Evolutionary conservation across 1,140 invertebrate species (phyloP), one percentile per base, ranked within the genome.

Genomic region (Microplitis mediator): DNA sequence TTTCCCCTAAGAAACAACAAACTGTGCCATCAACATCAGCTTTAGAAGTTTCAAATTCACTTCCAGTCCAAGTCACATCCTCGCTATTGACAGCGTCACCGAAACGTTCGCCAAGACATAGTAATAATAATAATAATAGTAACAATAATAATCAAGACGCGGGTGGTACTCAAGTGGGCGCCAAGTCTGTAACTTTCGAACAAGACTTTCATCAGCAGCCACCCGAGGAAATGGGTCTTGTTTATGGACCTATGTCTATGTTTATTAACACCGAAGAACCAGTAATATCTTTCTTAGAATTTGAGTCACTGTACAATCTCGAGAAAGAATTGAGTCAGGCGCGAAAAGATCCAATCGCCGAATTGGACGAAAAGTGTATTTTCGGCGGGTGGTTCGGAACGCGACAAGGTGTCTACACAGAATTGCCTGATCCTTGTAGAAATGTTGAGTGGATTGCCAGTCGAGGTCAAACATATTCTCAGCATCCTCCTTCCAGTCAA

Each of bases 281-380:
- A 1, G 74, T 51, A 2, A 83, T 84, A 76, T 84, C 83, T n/a
- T 84, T 84, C 52, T 56, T 84, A 4, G 80, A 84, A 39, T 84
- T 84, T 67, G 83, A 84, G 45, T 78, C 79, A 11, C 60, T 84
- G 0, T 84, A 84, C 72, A 84, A 77, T 9, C 31, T 84, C 13
- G 82, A 84, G 56, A 83, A 83, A 58, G 80, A 84, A 51, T 45
- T 81, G 63, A 73, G 74, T 64, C 80, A 78, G 58, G 76, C 80
- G 13, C 75, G 69, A 35, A 77, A 72, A 16, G 75, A 72, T 14
- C 72, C 69, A 11, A 65, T 74, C 5, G 70, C 75, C 13, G 78
- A 82, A 35, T 13, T 78, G 34, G 77, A 81, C 23, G 81, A 81
- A 4, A 83, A 83, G 54, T 78, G 76, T 32, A 69, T 68, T 4